Conservation (phyloP, 2,797 vertebrate species). For the Chaetophractus vellerosus region DNA sequence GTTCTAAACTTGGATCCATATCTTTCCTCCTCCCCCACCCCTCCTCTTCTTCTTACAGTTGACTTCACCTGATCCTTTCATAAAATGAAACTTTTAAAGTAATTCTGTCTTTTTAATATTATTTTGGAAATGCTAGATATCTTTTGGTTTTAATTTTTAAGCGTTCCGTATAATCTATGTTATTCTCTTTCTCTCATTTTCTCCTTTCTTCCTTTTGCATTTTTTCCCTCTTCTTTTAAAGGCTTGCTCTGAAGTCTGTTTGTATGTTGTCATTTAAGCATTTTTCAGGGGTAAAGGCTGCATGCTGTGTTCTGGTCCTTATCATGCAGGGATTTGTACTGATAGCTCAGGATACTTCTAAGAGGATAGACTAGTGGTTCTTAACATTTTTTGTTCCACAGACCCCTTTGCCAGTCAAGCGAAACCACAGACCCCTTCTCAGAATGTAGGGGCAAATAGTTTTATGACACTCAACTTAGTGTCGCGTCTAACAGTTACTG, state of each 20-base stretch:
- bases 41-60: background rate
- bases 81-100: background rate
- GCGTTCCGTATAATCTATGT: background rate
- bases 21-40: background rate
- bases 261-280: slow-evolving; percentile 43
- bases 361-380: background rate
- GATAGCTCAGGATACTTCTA: background rate
- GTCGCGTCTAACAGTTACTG: too few species aligned
- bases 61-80: background rate
- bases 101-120: background rate
- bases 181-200: background rate
- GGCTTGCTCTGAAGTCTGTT: background rate
- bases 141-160: slow-evolving; percentile 28
- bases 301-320: background rate
- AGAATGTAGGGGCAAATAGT: too few species aligned
- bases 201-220: background rate
- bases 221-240: background rate
- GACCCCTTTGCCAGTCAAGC: too few species aligned
- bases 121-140: background rate
- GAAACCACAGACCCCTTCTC: too few species aligned
- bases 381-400: too few species aligned
- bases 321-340: background rate
- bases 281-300: slow-evolving; percentile 6
- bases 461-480: too few species aligned
- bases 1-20: background rate